These are phyloP conservation scores for Eunapius fragilis DNA, from an alignment of 37 sponge, comb jelly and placozoan genomes.

Conservation along the genomic window DNA sequence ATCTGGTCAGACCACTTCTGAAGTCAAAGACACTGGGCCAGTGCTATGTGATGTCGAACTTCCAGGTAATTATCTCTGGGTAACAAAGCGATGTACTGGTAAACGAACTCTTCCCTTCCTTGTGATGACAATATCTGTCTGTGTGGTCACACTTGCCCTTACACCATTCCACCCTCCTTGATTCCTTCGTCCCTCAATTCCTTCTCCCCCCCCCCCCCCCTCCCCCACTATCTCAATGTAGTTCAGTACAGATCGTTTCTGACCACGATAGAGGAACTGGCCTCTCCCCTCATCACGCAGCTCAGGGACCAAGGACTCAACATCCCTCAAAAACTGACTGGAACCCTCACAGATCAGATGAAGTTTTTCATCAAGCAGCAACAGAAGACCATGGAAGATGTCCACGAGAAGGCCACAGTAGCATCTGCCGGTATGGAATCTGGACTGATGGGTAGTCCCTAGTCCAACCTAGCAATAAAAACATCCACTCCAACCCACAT, in stretches of 20 bases:
- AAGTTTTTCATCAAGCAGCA: constrained; percentile 76
- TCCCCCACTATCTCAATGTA: neutral
- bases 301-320: constrained; percentile 11
- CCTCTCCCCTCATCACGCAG: neutral
- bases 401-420: neutral
- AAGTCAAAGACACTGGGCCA: neutral
- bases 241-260: neutral
- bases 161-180: neutral
- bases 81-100: neutral
- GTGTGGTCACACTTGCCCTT: too few species aligned
- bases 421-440: neutral
- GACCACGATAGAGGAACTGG: constrained; percentile 22
- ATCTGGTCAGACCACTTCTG: neutral
- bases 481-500: neutral
- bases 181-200: neutral
- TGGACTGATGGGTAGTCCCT: neutral
- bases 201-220: neutral
- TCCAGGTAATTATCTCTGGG: neutral
- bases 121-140: too few species aligned
- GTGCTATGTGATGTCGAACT: neutral
- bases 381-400: constrained; percentile 44
- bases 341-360: constrained; percentile 21
- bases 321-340: constrained; percentile 9
- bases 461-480: neutral
- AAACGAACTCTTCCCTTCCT: neutral